Evolutionary conservation across 2,797 vertebrate genomes (phyloP).

Genomic region (Argyrosomus regius): DNA sequence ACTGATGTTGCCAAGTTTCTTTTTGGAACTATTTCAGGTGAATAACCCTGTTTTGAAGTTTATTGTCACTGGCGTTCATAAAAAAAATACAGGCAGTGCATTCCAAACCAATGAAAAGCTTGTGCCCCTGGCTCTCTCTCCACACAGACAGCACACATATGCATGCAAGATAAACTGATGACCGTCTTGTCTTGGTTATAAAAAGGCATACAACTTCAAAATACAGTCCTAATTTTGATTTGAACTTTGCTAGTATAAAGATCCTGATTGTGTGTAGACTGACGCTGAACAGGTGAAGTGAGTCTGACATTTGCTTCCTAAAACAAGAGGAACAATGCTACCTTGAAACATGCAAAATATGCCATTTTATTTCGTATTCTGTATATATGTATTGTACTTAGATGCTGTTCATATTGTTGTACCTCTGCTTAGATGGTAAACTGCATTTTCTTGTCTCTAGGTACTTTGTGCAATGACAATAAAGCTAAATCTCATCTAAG

Average conservation of each 20-base stretch:
- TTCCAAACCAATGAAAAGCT: constrained; percentile 38
- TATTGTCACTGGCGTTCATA: background rate
- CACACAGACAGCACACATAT: constrained; percentile 10
- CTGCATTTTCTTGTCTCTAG: too few species aligned
- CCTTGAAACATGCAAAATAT: constrained; percentile 18
- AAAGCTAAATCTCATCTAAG: too few species aligned
- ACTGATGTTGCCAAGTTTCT: constrained; percentile 2
- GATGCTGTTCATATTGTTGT: too few species aligned
- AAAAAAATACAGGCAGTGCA: constrained; percentile 32
- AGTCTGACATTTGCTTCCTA: background rate
- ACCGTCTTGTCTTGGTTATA: background rate
- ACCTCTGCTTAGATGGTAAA: too few species aligned
- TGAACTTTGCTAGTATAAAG: background rate
- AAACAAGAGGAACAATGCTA: background rate
- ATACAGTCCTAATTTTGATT: background rate
- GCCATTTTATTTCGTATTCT: constrained; percentile 7
- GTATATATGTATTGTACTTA: too few species aligned
- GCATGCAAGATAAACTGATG: constrained; percentile 9
- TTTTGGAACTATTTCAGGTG: constrained; percentile 6
- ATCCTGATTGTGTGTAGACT: background rate
- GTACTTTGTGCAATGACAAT: too few species aligned
- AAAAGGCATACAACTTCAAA: background rate
- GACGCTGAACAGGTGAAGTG: background rate
- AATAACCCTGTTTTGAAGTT: constrained; percentile 23
- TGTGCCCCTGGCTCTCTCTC: constrained; percentile 16